Percentiles rank a stretch among this genome's conserved stretches.
These are phyloP conservation scores for Romanogobio albipinnatus DNA, from an alignment of 2,113 vertebrate genomes.

Conservation along the genomic window DNA sequence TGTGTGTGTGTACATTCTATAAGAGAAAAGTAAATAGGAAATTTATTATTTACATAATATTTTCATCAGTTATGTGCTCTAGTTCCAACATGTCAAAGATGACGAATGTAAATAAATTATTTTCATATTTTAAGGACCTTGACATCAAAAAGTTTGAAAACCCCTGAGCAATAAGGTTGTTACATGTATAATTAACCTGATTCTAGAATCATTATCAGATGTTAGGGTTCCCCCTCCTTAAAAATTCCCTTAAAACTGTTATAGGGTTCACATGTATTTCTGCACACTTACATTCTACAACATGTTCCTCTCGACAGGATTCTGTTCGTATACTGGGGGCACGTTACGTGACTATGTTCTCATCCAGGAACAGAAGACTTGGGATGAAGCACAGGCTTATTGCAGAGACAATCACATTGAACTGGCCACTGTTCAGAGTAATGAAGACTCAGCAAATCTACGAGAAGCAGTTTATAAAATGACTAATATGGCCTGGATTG, in stretches of 20 bases:
- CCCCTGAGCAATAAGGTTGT: neutral
- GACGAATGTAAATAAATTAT: too few relatives aligned
- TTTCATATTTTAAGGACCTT: too few relatives aligned
- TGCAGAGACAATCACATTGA: conserved; percentile 4
- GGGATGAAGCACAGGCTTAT: conserved; percentile 22
- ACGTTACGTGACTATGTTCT: neutral
- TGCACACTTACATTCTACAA: neutral
- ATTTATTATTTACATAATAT: too few relatives aligned
- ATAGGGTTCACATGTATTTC: neutral
- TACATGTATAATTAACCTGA: neutral
- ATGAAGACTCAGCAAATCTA: neutral
- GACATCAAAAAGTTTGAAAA: too few relatives aligned
- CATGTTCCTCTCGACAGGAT: neutral
- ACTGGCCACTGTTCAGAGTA: conserved; percentile 1
- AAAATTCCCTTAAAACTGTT: neutral
- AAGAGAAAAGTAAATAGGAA: neutral
- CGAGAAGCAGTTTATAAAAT: neutral
- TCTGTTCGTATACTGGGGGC: neutral
- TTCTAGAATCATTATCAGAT: neutral
- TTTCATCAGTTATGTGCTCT: too few relatives aligned
- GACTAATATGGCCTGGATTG: neutral
- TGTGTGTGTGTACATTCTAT: too few relatives aligned
- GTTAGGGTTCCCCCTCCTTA: too few relatives aligned
- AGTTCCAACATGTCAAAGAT: too few relatives aligned
- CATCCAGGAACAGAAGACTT: conserved; percentile 15